Base-by-base conservation (phyloP, 2,888 invertebrate species). In the Philereme vetulata region DNA sequence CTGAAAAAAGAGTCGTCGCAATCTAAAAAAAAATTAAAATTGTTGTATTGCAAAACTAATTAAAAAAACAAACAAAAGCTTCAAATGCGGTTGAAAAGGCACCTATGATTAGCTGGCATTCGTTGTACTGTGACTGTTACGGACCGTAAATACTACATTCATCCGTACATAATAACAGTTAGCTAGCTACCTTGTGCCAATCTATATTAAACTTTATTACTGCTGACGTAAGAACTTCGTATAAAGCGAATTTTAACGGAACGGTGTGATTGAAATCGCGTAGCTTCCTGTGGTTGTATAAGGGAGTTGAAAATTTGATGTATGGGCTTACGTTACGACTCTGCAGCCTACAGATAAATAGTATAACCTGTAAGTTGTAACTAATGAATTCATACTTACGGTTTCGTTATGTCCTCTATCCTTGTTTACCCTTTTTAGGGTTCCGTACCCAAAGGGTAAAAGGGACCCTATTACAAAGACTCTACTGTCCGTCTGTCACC, bases 121-220 rank as follows among this genome's bases (percentile, higher is more conserved):
- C 86, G 76, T 74, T 75, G 77, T 80, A 80, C 82, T 84, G 83
- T 83, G 82, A 83, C 83, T 84, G 84, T 85, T 82, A 83, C 88
- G 81, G 76, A 72, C 78, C 74, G 80, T 84, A 80, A 84, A 82
- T 78, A 77, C 75, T 75, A 81, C 80, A 82, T 66, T 66, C 65
- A 69, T 83, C 82, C 80, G 83, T 77, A 76, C 75, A 76, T 78
- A 81, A 78, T 77, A 70, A 87, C 85, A 78, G 86, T 84, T 85
- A 21, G 21, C 21, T 85, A 21, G 21, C 21, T 2, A 82, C 67
- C 64, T 64, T 56, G 42, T 59, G 63, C 65, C 64, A 56, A 65
- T 62, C 59, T 56, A 75, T 74, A 75, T 66, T 78, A 69, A 68
- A 74, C 81, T 74, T 71, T 81, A 76, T 72, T 49, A 33, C 58